A percentile compares a stretch with the other conserved stretches of the same genome.
Evolutionary conservation across 2,797 vertebrate species (phyloP).

Genomic region (Eleutherodactylus coqui): DNA sequence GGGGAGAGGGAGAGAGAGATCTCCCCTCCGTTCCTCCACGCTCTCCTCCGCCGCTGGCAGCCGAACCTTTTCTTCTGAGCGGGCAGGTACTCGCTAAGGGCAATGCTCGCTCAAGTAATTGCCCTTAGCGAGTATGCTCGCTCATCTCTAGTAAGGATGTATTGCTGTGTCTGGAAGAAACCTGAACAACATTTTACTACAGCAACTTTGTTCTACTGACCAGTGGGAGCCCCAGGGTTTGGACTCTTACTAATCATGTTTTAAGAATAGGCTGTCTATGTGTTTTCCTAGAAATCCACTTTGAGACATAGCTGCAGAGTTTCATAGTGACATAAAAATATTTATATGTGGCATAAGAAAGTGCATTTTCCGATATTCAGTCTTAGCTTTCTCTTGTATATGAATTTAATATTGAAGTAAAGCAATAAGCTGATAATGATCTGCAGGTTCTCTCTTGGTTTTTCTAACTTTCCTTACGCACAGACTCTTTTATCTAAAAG

Average conservation of each 20-base stretch:
- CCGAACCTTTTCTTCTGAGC: too few relatives aligned
- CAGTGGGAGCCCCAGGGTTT: not conserved
- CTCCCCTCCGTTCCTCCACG: too few relatives aligned
- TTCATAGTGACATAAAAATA: not conserved
- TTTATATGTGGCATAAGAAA: slow-evolving; percentile 13
- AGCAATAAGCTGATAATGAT: not conserved
- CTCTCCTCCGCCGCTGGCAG: too few relatives aligned
- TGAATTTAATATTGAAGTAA: slow-evolving; percentile 1
- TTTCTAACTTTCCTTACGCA: not conserved
- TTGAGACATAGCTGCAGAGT: not conserved
- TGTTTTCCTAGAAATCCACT: not conserved
- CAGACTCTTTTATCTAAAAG: slow-evolving; percentile 22
- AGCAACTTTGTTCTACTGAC: not conserved
- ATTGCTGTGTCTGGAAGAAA: not conserved
- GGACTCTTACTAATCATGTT: not conserved
- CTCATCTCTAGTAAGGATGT: not conserved
- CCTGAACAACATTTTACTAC: not conserved
- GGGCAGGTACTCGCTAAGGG: too few relatives aligned
- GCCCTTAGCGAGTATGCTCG: too few relatives aligned
- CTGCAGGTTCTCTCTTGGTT: not conserved
- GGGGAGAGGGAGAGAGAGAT: too few relatives aligned
- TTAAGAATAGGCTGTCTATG: not conserved
- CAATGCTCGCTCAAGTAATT: too few relatives aligned
- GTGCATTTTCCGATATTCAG: not conserved
- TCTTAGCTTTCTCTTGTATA: not conserved